Percentiles rank a stretch among this genome's conserved stretches.
These are phyloP conservation scores for Riptortus pedestris DNA, from an alignment of 1,140 invertebrate species.

Conservation along the genomic window DNA sequence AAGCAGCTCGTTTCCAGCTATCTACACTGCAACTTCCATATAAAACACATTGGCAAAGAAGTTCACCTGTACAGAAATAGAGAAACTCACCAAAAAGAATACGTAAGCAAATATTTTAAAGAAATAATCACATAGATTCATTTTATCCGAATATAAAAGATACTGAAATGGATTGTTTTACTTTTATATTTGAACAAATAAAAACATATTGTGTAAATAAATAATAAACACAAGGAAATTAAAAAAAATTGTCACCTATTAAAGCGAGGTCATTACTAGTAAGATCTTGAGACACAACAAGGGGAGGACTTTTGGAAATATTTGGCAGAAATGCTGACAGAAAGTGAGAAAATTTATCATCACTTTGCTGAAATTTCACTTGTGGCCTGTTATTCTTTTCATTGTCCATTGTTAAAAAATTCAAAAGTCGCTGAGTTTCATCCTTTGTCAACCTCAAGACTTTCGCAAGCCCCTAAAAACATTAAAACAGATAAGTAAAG, in stretches of 20 bases:
- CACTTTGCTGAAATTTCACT: not conserved
- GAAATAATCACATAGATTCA: not conserved
- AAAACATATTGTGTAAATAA: not conserved
- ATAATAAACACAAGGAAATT: not conserved
- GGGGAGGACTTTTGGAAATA: not conserved
- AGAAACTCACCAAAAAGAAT: no score
- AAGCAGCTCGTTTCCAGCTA: slow-evolving; percentile 41
- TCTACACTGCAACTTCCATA: slow-evolving; percentile 40
- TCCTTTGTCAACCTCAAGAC: slow-evolving; percentile 19
- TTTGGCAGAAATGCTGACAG: not conserved
- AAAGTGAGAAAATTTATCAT: not conserved
- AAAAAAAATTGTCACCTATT: not conserved
- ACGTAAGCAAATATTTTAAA: not conserved
- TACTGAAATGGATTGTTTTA: not conserved
- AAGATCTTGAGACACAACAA: not conserved
- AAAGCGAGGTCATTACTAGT: not conserved
- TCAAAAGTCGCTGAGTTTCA: slow-evolving; percentile 14
- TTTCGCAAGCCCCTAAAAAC: slow-evolving; percentile 20
- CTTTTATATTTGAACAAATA: not conserved
- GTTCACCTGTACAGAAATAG: slow-evolving; percentile 41
- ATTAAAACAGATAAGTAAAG: no score
- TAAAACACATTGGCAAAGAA: slow-evolving; percentile 51
- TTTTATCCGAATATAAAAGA: not conserved
- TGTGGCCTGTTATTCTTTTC: not conserved
- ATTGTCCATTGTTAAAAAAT: not conserved